phyloP scores from a whole-genome alignment of 2,888 invertebrate genomes.

The Troglohyphantes excavatus region DNA sequence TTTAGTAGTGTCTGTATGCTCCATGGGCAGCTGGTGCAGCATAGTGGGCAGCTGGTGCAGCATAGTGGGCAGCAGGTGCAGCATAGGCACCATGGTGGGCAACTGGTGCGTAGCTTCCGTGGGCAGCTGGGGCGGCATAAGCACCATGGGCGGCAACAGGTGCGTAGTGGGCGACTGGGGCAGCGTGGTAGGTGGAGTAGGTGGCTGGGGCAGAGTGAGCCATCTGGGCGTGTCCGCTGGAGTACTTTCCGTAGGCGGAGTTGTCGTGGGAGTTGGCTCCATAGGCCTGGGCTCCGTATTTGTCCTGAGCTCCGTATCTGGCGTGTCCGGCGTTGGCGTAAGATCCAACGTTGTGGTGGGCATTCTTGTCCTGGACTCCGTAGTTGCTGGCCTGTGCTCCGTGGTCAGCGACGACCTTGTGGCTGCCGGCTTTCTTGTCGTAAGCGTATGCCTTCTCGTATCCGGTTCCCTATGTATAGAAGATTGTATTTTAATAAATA shows the following conservation, averaged over 20 bases:
- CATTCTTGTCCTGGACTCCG: conserved; percentile 52
- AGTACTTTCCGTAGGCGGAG: conserved; percentile 58
- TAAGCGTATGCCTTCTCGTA: conserved; percentile 76
- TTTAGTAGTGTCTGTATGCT: conserved; percentile 24
- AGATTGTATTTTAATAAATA: not conserved
- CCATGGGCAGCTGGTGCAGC: not conserved
- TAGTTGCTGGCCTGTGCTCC: conserved; percentile 51
- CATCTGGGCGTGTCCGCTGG: conserved; percentile 50
- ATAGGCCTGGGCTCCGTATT: conserved; percentile 68
- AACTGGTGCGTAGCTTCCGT: not conserved
- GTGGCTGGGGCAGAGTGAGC: conserved; percentile 36
- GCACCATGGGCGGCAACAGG: conserved; percentile 11
- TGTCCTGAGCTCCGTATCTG: conserved; percentile 70
- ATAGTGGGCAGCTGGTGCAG: not conserved
- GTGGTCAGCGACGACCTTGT: conserved; percentile 50
- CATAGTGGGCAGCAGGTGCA: not conserved
- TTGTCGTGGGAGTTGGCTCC: conserved; percentile 68
- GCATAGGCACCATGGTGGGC: not conserved
- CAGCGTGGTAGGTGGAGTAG: conserved; percentile 29
- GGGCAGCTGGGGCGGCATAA: not conserved
- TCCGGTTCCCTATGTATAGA: conserved; percentile 50
- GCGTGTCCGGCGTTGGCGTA: conserved; percentile 66
- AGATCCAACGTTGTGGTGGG: conserved; percentile 67
- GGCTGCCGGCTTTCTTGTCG: conserved; percentile 74
- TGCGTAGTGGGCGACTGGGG: conserved; percentile 30